Evolutionary conservation across 2,113 vertebrate species (phyloP), one percentile per base, ranked within the genome.

Genomic region (Brachyhypopomus gauderio): DNA sequence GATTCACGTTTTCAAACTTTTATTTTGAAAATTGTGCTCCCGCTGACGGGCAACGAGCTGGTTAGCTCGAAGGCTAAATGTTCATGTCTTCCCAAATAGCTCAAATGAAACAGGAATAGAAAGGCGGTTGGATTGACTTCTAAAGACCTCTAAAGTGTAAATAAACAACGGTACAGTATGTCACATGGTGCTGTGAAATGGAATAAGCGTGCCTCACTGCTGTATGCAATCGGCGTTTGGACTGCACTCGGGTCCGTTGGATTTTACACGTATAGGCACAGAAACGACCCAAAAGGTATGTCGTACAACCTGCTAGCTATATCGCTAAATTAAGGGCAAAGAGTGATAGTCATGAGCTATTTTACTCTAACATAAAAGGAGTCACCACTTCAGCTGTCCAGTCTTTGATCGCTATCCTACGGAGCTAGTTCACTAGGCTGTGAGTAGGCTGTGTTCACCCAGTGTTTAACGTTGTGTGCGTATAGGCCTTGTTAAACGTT

Each of bases 181-280:
- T 23, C 0, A 0, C 0, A 87, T 14, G 83, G 90, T 0, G 0
- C 75, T 0, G 0, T 14, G 0, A 88, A 76, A 67, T 93, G 91
- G 92, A 89, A 93, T 60, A 70, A 0, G 1, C 67, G 83, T 1
- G 70, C 78, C 12, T 87, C 93, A 0, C 5, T 80, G 0, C 0
- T 90, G 0, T 94, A 94, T 73, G 92, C 90, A 0, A 0, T 89
- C 0, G 93, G 93, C 0, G 14, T 90, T 5, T 94, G 93, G 93
- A 89, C 84, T 6, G 60, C 92, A 83, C 7, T 93, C 0, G 88
- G 90, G 0, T 83, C 89, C 0, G 88, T 77, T 52, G 84, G 22
- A 0, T 92, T 69, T 78, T 83, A 81, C 0, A 85, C 0, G 36
- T 90, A 86, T 78, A 85, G 41, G 1, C 76, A 30, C 1, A 23